Evolutionary conservation across 1,140 invertebrate species (phyloP), one percentile per base, ranked within the genome.

Genomic region (Drosophila triauraria): DNA sequence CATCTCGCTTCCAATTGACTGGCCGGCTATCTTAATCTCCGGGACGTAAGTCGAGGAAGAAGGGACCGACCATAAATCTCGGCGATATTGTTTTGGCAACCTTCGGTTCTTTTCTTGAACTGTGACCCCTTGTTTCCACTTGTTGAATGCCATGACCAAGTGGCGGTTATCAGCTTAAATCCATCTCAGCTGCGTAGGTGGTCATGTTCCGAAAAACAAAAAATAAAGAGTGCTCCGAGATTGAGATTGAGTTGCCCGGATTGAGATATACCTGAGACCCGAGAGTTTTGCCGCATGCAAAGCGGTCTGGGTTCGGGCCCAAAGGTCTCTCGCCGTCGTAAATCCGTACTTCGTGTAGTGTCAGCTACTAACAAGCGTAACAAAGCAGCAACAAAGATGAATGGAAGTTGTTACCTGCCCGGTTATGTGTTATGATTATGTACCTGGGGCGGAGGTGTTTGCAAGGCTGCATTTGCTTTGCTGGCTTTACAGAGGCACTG

Each of bases 321-420:
- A 57, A 71, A 70, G 65, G 69, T 75, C 51, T 54, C 17, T 51
- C 48, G 48, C 2, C 79, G 83, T 83, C 76, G 87, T 87, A 88
- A 88, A 88, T 63, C 80, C 59, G 46, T 68, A 59, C 30, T 79
- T 60, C 51, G 53, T 60, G 80, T 75, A 82, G 80, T 86, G 83
- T 87, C 82, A 79, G 82, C 79, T 69, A 83, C 85, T 81, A 88
- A 90, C 85, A 88, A 90, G 85, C 85, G 85, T 90, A 81, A 79
- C 78, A 90, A 81, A 87, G 48, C 59, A 57, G 54, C 67, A 61
- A 61, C 64, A 59, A 44, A 60, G 47, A 76, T 88, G 85, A 88
- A 88, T 88, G 85, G 87, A 74, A 88, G 70, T 71, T 79, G 80
- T 82, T 88, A 88, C 85, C 85, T 88, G 81, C 60, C 51, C 25